phyloP scores from a whole-genome alignment of 1,140 invertebrate genomes.

The Brachionus koreanus region DNA sequence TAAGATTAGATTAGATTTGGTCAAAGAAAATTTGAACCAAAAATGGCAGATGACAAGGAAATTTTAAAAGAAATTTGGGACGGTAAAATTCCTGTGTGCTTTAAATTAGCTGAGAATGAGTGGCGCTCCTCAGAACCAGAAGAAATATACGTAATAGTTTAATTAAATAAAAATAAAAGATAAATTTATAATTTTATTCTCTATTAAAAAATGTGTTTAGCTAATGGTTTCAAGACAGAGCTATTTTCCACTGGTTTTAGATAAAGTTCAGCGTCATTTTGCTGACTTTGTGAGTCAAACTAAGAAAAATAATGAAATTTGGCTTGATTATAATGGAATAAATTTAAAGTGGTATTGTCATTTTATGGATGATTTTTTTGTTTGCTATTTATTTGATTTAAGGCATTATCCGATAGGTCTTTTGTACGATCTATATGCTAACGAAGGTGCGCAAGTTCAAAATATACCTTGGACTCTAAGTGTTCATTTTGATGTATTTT shows the following conservation, averaged over 20 bases:
- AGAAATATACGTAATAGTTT: constrained; percentile 42
- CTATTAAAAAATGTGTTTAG: constrained; percentile 51
- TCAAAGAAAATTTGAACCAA: background rate
- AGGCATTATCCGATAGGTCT: constrained; percentile 93
- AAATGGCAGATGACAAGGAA: constrained; percentile 85
- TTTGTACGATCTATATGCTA: constrained; percentile 76
- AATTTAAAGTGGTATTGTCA: constrained; percentile 78
- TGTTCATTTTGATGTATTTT: constrained; percentile 79
- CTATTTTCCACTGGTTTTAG: constrained; percentile 91
- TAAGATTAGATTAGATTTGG: background rate
- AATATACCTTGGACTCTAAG: constrained; percentile 85
- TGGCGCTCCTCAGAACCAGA: constrained; percentile 19
- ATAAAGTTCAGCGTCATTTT: constrained; percentile 91
- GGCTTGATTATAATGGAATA: constrained; percentile 86
- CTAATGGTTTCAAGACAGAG: constrained; percentile 87
- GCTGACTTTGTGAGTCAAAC: constrained; percentile 70
- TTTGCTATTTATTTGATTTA: constrained; percentile 46
- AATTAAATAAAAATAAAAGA: background rate
- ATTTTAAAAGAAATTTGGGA: constrained; percentile 90
- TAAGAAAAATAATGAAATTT: constrained; percentile 73
- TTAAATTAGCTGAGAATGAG: constrained; percentile 79
- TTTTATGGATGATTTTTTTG: background rate
- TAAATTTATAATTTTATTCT: background rate
- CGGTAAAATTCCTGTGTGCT: constrained; percentile 84
- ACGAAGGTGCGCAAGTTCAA: constrained; percentile 56